These are phyloP conservation scores for Metellina segmentata DNA, from an alignment of 2,888 invertebrate species.

Conservation along the genomic window DNA sequence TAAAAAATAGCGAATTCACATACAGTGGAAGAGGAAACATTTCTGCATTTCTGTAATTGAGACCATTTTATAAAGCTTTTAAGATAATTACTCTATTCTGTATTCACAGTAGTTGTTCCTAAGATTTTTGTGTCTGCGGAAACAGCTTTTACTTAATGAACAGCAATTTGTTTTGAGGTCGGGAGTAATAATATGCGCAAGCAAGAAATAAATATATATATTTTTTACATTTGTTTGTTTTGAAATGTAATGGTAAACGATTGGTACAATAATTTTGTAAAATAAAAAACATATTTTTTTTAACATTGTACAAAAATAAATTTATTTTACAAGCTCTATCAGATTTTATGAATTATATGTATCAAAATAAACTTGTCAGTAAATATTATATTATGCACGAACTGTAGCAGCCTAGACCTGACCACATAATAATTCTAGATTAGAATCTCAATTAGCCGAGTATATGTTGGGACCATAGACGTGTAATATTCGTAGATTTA, in stretches of 20 bases:
- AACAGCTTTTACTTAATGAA: too few species aligned
- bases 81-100: background rate
- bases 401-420: too few species aligned
- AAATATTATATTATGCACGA: background rate
- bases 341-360: background rate
- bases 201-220: too few species aligned
- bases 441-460: too few species aligned
- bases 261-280: background rate
- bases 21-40: background rate
- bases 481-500: too few species aligned
- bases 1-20: background rate
- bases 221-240: background rate
- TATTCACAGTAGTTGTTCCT: too few species aligned
- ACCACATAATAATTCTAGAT: too few species aligned
- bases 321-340: too few species aligned
- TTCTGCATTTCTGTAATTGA: background rate
- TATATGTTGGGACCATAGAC: too few species aligned
- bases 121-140: too few species aligned
- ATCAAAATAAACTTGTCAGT: background rate
- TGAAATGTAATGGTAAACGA: background rate
- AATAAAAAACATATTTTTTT: background rate
- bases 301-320: background rate
- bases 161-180: too few species aligned
- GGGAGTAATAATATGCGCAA: too few species aligned
- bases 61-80: background rate